Conservation (phyloP, 2,888 invertebrate species). For the Sphaerophoria taeniata region DNA sequence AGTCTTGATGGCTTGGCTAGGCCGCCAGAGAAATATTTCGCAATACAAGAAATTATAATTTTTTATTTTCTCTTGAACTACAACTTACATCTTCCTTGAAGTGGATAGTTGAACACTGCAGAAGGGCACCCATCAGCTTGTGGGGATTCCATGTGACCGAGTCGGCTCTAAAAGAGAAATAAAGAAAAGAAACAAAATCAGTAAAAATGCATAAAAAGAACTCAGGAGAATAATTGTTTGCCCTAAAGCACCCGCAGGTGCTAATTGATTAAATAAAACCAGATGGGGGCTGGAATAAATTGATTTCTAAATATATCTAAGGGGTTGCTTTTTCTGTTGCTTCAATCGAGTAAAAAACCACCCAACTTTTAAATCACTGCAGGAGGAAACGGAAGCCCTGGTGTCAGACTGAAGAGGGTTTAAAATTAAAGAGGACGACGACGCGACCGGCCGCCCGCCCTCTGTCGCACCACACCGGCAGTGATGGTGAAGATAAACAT, state of each 20-base stretch:
- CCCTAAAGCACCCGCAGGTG: constrained; percentile 63
- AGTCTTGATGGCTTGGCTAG: constrained; percentile 4
- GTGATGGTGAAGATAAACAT: constrained; percentile 60
- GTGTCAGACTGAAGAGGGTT: constrained; percentile 27
- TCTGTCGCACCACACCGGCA: too few relatives aligned
- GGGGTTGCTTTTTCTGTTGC: constrained; percentile 23
- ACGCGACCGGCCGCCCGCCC: not conserved
- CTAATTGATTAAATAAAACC: constrained; percentile 69
- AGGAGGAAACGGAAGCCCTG: not conserved
- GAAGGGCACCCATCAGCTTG: constrained; percentile 97
- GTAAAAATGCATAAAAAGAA: constrained; percentile 1
- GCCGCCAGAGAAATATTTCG: constrained; percentile 24
- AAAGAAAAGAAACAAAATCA: constrained; percentile 67
- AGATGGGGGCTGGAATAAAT: constrained; percentile 59
- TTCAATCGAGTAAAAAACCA: constrained; percentile 15
- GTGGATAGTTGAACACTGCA: constrained; percentile 99
- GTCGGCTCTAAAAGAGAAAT: constrained; percentile 88
- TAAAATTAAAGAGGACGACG: constrained; percentile 39
- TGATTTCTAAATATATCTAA: constrained; percentile 68
- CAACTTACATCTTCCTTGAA: constrained; percentile 96
- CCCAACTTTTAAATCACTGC: constrained; percentile 20
- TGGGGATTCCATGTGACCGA: constrained; percentile 99
- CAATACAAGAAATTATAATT: not conserved
- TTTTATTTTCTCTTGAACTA: constrained; percentile 74
- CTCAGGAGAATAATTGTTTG: not conserved